phyloP scores from a whole-genome alignment of 2,797 vertebrate genomes.

The Lacerta agilis region DNA sequence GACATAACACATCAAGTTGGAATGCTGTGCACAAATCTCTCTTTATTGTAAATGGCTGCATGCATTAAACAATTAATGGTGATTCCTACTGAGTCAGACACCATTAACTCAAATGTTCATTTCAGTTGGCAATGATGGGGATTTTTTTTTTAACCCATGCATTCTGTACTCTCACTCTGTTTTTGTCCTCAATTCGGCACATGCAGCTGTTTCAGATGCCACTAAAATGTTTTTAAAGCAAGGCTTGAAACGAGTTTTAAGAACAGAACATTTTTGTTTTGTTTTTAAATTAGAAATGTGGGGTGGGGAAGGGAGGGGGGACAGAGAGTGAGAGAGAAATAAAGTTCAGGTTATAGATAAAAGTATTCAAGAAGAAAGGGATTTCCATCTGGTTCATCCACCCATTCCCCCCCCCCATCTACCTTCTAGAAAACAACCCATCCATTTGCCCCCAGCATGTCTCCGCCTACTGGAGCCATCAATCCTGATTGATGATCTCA shows the following conservation, averaged over 20 bases:
- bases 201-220: not conserved
- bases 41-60: conserved; percentile 21
- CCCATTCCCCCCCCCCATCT: conserved; percentile 1
- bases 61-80: conserved; percentile 34
- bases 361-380: conserved; percentile 42
- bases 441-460: conserved; percentile 13
- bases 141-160: conserved; percentile 50
- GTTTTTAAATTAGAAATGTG: not conserved
- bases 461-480: conserved; percentile 20
- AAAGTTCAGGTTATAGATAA: conserved; percentile 29
- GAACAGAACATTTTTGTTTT: not conserved
- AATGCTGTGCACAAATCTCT: conserved; percentile 8
- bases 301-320: not conserved
- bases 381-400: conserved; percentile 61
- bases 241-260: not conserved
- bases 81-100: conserved; percentile 1
- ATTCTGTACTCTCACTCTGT: not conserved
- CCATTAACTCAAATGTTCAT: conserved; percentile 17
- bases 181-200: not conserved
- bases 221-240: not conserved
- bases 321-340: not conserved
- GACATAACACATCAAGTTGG: conserved; percentile 34
- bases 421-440: conserved; percentile 54
- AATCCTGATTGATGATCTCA: conserved; percentile 59
- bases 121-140: conserved; percentile 8